Evolutionary conservation across 2,113 vertebrate genomes (phyloP), one percentile per base, ranked within the genome.

Genomic region (Limnothrissa miodon): DNA sequence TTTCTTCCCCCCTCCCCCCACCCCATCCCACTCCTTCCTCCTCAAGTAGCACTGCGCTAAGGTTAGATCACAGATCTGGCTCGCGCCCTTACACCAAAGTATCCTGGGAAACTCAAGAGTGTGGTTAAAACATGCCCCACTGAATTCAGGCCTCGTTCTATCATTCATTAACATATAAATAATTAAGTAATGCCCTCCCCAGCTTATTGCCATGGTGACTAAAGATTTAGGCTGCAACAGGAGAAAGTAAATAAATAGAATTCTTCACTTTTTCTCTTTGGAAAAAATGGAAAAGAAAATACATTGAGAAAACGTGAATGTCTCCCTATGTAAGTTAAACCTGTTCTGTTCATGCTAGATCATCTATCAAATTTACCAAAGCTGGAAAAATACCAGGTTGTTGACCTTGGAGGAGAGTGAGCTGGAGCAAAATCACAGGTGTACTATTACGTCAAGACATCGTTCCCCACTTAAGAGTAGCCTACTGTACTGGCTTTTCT

Each of bases 371-470:
- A 85, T 83, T 53, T 80, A 83, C 79, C 82, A 87, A 90, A 89
- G 88, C 90, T 91, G 88, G 78, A 87, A 86, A 90, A 91, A 90
- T 86, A 89, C 42, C 45, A 62, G 59, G 78, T 81, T 88, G 88
- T 91, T 90, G 86, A 90, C 86, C 83, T 89, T 90, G 88, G 90
- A 88, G 78, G 53, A 42, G 82, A 59, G 51, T 45, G 56, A 39
- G 83, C 80, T 78, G 81, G 81, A 51, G 78, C 66, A 74, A 83
- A 84, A 87, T 82, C 82, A 86, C 89, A 90, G 88, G 85, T 91
- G 86, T 84, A 87, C 80, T 83, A 84, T 89, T 87, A 90, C 86
- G 88, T 91, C 87, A 90, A 79, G 66, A 78, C 87, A 56, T 44
- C 39, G 29, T 79, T 80, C 39, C 78, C 17, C 81, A 51, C 82